Base-by-base conservation (phyloP, 2,888 invertebrate genomes). In the Loripinus fragilis region DNA sequence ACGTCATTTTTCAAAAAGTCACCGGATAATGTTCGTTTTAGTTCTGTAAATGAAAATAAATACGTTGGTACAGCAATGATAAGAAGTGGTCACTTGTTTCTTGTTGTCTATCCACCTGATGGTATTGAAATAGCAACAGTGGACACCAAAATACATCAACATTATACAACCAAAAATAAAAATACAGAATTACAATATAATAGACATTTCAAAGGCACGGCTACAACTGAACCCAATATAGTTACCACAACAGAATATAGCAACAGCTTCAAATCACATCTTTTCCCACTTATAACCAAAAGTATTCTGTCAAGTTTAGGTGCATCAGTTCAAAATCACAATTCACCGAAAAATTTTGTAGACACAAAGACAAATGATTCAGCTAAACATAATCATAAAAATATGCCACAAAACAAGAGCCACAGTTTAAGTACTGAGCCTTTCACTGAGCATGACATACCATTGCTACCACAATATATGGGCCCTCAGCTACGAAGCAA, bases 51-150 rank as follows among this genome's bases (percentile, higher is more conserved):
- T 20, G 33, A 60, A 42, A 64, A 81, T 15, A 81, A 73, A 64
- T 73, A 78, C 33, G 73, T 76, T 0, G 81, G 81, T 20, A 81
- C 81, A 8, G 81, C 81, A 20, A 71, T 81, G 10, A 74, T 81
- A 50, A 65, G 74, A 52, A 70, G 78, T 42, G 81, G 81, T 0
- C 81, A 81, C 60, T 64, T 81, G 1, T 81, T 78, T 66, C 67
- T 81, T 3, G 76, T 81, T 17, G 55, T 81, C 12, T 78, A 78
- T 71, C 81, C 81, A 10, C 60, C 60, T 8, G 60, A 60, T 33
- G 23, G 33, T 5, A 20, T 17, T n/a, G n/a, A n/a, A n/a, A n/a
- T n/a, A n/a, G n/a, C n/a, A n/a, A n/a, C n/a, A n/a, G n/a, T n/a
- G n/a, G n/a, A n/a, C n/a, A n/a, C n/a, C n/a, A n/a, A n/a, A n/a